phyloP scores from a whole-genome alignment of 2,113 vertebrate species.

The Gasterosteus nipponicus region DNA sequence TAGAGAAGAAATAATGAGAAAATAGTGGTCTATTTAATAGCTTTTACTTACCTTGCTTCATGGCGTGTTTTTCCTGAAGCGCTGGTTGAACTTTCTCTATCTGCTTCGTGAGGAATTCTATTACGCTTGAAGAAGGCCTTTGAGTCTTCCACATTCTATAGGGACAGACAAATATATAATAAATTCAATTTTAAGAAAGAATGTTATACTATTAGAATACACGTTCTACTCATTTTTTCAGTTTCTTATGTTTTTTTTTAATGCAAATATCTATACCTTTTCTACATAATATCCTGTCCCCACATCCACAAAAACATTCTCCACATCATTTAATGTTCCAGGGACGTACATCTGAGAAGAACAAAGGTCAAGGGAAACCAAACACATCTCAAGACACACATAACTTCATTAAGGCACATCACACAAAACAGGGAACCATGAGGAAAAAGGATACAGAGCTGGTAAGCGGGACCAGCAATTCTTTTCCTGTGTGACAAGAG shows the following conservation, averaged over 20 bases:
- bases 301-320: conserved; percentile 88
- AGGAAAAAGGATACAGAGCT: conserved; percentile 93
- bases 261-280: conserved; percentile 82
- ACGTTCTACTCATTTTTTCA: neutral
- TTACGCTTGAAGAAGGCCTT: conserved; percentile 92
- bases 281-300: conserved; percentile 96
- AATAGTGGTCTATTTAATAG: neutral
- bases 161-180: conserved; percentile 4
- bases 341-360: conserved; percentile 92
- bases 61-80: conserved; percentile 90
- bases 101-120: conserved; percentile 94
- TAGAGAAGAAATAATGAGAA: neutral
- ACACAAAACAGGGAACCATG: neutral
- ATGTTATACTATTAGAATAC: neutral
- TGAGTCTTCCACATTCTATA: conserved; percentile 86
- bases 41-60: conserved; percentile 88
- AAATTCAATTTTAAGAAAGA: neutral
- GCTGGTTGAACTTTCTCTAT: conserved; percentile 95
- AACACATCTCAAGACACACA: neutral
- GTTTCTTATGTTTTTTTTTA: neutral
- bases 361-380: conserved; percentile 76
- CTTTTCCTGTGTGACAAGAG: conserved; percentile 84
- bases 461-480: conserved; percentile 91
- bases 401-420: neutral
- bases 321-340: conserved; percentile 88